Percentiles rank a stretch among this genome's conserved stretches.
phyloP scores from a whole-genome alignment of 2,888 invertebrate species.

The Arctia plantaginis region DNA sequence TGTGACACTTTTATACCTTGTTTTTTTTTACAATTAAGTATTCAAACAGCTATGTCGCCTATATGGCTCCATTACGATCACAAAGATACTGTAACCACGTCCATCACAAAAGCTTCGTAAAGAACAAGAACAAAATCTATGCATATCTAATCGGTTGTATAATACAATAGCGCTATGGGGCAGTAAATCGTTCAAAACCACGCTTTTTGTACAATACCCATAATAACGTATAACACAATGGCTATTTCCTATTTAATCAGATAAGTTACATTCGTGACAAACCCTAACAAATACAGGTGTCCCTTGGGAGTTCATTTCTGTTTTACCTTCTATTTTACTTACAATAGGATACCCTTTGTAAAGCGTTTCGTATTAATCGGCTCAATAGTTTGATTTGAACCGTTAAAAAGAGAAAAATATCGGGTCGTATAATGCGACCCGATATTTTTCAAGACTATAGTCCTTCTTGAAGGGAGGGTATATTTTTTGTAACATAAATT shows the following conservation, averaged over 20 bases:
- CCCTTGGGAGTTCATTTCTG: slow-evolving; percentile 19
- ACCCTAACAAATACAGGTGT: slow-evolving; percentile 13
- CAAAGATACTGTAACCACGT: background rate
- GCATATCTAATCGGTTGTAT: background rate
- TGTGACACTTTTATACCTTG: background rate
- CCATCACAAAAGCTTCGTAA: background rate
- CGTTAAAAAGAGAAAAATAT: background rate
- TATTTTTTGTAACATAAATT: background rate
- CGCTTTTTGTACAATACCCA: background rate
- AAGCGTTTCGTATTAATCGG: slow-evolving; percentile 9
- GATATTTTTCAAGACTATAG: too few relatives aligned
- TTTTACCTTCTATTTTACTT: slow-evolving; percentile 6
- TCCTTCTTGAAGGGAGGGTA: background rate
- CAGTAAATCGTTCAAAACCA: slow-evolving; percentile 24
- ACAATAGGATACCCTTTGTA: slow-evolving; percentile 5
- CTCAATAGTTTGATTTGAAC: slow-evolving; percentile 7
- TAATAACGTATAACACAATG: background rate
- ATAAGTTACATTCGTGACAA: slow-evolving; percentile 25
- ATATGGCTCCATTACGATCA: background rate
- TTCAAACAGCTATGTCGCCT: background rate
- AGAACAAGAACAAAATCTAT: background rate
- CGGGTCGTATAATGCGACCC: background rate
- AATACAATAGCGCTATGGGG: slow-evolving; percentile 18
- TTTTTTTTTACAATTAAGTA: background rate
- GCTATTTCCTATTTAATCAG: slow-evolving; percentile 18